Percentiles rank a stretch among this genome's conserved stretches.
Conservation (phyloP, 2,797 vertebrate species). For the Ispidina picta region DNA sequence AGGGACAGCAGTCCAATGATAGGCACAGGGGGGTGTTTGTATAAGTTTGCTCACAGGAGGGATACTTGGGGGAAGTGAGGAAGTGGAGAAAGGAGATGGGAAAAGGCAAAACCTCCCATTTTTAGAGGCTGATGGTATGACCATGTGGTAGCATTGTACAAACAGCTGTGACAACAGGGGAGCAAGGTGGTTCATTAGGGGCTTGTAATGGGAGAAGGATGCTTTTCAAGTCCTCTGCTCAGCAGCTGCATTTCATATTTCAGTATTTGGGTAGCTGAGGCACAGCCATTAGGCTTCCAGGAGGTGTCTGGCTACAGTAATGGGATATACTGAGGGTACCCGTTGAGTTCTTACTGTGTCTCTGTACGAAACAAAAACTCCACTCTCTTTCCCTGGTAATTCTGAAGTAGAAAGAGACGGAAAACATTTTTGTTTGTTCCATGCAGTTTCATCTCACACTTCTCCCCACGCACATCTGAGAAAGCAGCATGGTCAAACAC, state of each 20-base stretch:
- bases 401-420: constrained; percentile 83
- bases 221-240: neutral
- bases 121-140: neutral
- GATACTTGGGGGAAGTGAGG: neutral
- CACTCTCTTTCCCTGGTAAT: constrained; percentile 71
- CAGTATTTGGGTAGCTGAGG: neutral
- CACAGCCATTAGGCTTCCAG: neutral
- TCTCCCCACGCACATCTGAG: constrained; percentile 86
- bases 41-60: neutral
- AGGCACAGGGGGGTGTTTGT: accelerated
- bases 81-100: neutral
- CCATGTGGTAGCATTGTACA: neutral
- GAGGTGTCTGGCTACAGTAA: neutral
- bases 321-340: neutral
- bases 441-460: constrained; percentile 91
- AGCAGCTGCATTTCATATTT: neutral
- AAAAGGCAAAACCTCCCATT: neutral
- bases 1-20: neutral
- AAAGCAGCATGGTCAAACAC: constrained; percentile 92
- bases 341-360: constrained; percentile 85
- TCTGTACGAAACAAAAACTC: constrained; percentile 89
- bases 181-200: neutral
- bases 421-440: constrained; percentile 92
- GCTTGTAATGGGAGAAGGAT: neutral
- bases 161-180: neutral